A percentile compares a stretch with the other conserved stretches of the same genome.
Conservation (phyloP, 1,140 invertebrate genomes). For the Lucilia cuprina region DNA sequence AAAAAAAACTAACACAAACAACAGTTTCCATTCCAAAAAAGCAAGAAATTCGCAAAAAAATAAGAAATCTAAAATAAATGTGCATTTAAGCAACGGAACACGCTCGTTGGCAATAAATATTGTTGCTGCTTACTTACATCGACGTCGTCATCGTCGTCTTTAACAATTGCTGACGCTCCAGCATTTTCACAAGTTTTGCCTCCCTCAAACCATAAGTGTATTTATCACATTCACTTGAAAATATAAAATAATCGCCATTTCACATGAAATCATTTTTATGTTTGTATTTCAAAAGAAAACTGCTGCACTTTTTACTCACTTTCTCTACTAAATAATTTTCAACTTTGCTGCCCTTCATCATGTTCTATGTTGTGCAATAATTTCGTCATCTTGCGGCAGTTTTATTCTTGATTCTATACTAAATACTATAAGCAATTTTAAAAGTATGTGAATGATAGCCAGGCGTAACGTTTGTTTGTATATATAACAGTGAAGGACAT, state of each 20-base stretch:
- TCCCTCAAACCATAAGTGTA: neutral
- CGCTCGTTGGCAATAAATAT: constrained; percentile 60
- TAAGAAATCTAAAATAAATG: neutral
- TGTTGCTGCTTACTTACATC: neutral
- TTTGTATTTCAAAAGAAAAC: constrained; percentile 46
- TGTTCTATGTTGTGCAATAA: neutral
- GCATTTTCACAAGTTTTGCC: constrained; percentile 27
- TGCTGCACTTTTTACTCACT: constrained; percentile 16
- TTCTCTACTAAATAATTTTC: neutral
- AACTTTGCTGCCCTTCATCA: neutral
- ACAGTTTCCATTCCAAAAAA: neutral
- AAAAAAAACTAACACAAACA: neutral
- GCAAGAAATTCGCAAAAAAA: neutral
- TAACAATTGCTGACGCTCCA: neutral
- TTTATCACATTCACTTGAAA: constrained; percentile 42
- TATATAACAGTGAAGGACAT: neutral
- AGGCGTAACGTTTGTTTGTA: neutral
- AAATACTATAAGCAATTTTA: neutral
- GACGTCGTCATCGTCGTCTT: neutral
- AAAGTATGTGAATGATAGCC: neutral
- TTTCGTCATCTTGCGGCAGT: neutral
- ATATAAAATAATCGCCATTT: constrained; percentile 56
- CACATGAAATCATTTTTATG: constrained; percentile 60
- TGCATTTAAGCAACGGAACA: constrained; percentile 48
- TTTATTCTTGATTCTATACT: neutral